Base-by-base conservation (phyloP, 2,113 vertebrate genomes). In the Amphilophus citrinellus region DNA sequence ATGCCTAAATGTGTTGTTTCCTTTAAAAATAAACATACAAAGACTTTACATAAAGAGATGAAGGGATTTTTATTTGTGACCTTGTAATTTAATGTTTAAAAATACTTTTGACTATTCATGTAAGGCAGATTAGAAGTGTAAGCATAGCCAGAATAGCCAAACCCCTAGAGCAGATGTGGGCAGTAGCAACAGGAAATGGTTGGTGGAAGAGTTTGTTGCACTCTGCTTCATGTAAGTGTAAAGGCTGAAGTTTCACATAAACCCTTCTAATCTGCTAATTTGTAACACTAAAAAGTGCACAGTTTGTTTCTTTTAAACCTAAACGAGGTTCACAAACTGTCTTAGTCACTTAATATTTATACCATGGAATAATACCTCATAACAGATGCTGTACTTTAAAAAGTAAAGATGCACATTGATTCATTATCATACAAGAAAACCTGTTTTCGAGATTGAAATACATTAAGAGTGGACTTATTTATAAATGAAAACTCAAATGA, bases 181-280 rank as follows among this genome's bases (percentile, higher is more conserved):
- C 59, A 75, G 66, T 66, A 82, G 15, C 22, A 77, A 86, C 88
- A 93, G 88, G 86, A 92, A 91, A 84, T 59, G 14, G 15, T 53
- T 68, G 1, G 37, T 37, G 62, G 5, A 50, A 32, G 59, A 27
- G 57, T 77, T 77, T 80, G 66, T 77, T 62, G 65, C 76, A 2
- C 76, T 71, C 0, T 18, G 17, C 47, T 73, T 44, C 13, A 10
- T 0, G 6, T 37, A 13, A 13, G 15, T 37, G 32, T 37, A 56
- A 79, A 81, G 8, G 2, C 22, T 61, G 11, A 75, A 44, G 32
- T 68, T 57, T 75, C 44, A 61, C 6, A 27, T 13, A 32, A 5
- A 47, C 17, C 27, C 0, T 32, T 73, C 20, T 5, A 32, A 73
- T 53, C 44, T 32, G 44, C 47, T 32, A 32, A 53, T 53, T 53